Conservation (phyloP, 2,888 invertebrate genomes). For the Tridacna gigas region DNA sequence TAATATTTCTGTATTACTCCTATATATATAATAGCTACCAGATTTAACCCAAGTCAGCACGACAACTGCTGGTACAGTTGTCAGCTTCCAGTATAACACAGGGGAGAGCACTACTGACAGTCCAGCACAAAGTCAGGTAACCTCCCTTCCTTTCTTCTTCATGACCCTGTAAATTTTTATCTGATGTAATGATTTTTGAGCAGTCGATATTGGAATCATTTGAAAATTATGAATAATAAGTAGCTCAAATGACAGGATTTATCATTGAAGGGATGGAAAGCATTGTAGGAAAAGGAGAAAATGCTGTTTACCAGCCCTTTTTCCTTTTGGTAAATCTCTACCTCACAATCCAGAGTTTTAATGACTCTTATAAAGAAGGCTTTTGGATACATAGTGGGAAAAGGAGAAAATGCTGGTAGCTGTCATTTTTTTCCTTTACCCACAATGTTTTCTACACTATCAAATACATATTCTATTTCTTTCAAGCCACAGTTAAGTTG, state of each 20-base stretch:
- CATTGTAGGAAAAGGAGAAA: too few relatives aligned
- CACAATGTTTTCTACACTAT: neutral
- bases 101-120: slow-evolving; percentile 58
- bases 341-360: neutral
- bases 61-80: slow-evolving; percentile 46
- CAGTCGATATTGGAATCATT: too few relatives aligned
- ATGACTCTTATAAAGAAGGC: neutral
- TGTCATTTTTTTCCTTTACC: neutral
- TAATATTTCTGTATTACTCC: neutral
- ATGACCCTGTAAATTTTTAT: too few relatives aligned
- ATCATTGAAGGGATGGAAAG: too few relatives aligned
- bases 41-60: slow-evolving; percentile 58
- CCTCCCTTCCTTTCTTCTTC: neutral
- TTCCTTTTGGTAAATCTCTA: too few relatives aligned
- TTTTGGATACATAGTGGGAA: neutral
- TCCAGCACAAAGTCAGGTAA: slow-evolving; percentile 49
- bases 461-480: neutral
- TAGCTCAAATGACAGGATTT: too few relatives aligned
- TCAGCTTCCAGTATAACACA: slow-evolving; percentile 39
- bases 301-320: too few relatives aligned
- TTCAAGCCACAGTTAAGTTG: too few relatives aligned
- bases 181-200: too few relatives aligned
- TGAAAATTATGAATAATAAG: too few relatives aligned
- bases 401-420: too few relatives aligned
- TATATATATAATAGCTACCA: slow-evolving; percentile 58